A percentile compares a stretch with the other conserved stretches of the same genome.
Evolutionary conservation across 2,888 invertebrate genomes (phyloP).

Genomic region (Dusona sp.): DNA sequence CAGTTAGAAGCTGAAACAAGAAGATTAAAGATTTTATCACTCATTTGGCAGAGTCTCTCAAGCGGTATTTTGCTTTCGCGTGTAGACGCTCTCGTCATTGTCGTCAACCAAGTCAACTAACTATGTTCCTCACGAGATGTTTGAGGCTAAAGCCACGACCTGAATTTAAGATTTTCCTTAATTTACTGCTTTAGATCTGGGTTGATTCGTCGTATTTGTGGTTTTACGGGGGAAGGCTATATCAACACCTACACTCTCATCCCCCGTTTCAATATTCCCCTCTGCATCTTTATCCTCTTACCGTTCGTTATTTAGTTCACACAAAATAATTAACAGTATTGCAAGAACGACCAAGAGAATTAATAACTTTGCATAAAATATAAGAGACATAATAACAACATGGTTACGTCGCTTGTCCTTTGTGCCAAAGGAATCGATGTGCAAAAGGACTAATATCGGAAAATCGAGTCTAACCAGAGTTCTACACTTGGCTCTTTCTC

Average conservation of each 20-base stretch:
- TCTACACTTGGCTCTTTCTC: constrained; percentile 1
- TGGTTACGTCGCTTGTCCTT: constrained; percentile 2
- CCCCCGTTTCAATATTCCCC: constrained; percentile 20
- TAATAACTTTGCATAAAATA: constrained; percentile 19
- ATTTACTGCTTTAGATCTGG: constrained; percentile 79
- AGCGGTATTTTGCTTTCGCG: constrained; percentile 31
- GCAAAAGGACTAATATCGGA: constrained; percentile 20
- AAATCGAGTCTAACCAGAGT: constrained; percentile 33
- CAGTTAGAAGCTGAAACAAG: constrained; percentile 77
- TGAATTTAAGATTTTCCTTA: constrained; percentile 78
- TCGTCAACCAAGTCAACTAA: constrained; percentile 26
- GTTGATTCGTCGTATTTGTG: constrained; percentile 75
- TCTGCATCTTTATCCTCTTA: constrained; percentile 1
- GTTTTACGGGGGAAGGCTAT: constrained; percentile 35
- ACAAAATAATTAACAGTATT: constrained; percentile 62
- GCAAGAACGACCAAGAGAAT: constrained; percentile 30
- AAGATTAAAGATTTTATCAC: constrained; percentile 62
- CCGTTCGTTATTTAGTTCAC: constrained; percentile 46
- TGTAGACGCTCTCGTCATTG: constrained; percentile 33
- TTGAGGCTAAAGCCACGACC: constrained; percentile 69
- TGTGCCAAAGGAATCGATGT: constrained; percentile 4
- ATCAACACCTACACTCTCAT: constrained; percentile 61
- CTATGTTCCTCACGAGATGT: background rate
- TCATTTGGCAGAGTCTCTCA: constrained; percentile 30
- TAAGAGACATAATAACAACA: background rate